These are phyloP conservation scores for Amiota mariae DNA, from an alignment of 2,888 invertebrate genomes.

Conservation along the genomic window DNA sequence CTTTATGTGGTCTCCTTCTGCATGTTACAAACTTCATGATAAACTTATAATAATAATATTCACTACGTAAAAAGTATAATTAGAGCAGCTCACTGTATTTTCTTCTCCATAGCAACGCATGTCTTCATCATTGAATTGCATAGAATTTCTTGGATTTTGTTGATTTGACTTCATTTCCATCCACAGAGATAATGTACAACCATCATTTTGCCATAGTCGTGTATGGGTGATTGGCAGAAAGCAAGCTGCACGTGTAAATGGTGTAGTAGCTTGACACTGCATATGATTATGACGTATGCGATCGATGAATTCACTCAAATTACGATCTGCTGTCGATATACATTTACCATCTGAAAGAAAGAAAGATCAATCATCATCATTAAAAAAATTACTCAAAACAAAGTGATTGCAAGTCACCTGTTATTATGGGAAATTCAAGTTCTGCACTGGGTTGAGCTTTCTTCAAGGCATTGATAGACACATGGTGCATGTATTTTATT, in stretches of 20 bases:
- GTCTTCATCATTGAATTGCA: slow-evolving; percentile 67
- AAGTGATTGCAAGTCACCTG: slow-evolving; percentile 47
- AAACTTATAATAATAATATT: too few species aligned
- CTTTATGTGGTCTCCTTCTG: too few species aligned
- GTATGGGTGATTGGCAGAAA: slow-evolving; percentile 70
- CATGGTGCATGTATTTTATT: slow-evolving; percentile 75
- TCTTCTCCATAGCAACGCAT: slow-evolving; percentile 64
- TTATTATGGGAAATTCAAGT: slow-evolving; percentile 68
- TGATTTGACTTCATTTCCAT: slow-evolving; percentile 64
- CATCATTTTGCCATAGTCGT: slow-evolving; percentile 68
- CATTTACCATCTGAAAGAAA: slow-evolving; percentile 63
- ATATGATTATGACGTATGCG: slow-evolving; percentile 69
- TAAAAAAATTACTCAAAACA: not conserved
- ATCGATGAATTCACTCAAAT: slow-evolving; percentile 66
- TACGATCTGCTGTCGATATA: slow-evolving; percentile 62
- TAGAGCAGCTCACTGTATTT: slow-evolving; percentile 52
- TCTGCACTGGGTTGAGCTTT: slow-evolving; percentile 69
- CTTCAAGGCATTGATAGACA: slow-evolving; percentile 60
- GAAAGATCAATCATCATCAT: not conserved
- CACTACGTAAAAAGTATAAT: too few species aligned
- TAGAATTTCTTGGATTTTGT: slow-evolving; percentile 59
- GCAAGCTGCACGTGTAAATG: slow-evolving; percentile 70
- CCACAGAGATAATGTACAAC: slow-evolving; percentile 71
- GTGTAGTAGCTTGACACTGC: slow-evolving; percentile 62
- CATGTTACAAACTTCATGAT: too few species aligned